Evolutionary conservation across 1,140 invertebrate species (phyloP).

Genomic region (Pogonomyrmex barbatus): DNA sequence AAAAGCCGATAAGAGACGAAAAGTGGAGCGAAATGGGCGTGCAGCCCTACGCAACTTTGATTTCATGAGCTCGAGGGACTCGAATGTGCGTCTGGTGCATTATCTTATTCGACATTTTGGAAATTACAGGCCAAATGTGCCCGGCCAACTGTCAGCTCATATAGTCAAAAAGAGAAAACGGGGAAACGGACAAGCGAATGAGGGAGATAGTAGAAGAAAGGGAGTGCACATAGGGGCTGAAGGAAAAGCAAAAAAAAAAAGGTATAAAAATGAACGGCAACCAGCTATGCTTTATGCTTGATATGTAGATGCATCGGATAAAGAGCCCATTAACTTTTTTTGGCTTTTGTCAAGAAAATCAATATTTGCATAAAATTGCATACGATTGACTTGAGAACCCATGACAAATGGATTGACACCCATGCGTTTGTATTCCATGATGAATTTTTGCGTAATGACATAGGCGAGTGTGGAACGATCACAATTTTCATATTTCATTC

Average conservation of each 20-base stretch:
- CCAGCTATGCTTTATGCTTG: slow-evolving; percentile 55
- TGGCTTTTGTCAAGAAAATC: slow-evolving; percentile 73
- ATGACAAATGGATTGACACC: slow-evolving; percentile 78
- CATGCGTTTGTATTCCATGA: slow-evolving; percentile 71
- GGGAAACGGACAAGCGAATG: neutral
- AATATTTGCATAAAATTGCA: slow-evolving; percentile 83
- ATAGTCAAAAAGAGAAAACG: slow-evolving; percentile 55
- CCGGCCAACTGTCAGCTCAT: slow-evolving; percentile 79
- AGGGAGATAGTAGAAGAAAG: slow-evolving; percentile 39
- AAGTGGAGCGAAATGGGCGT: slow-evolving; percentile 35
- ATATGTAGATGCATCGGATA: slow-evolving; percentile 79
- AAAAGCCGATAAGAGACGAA: slow-evolving; percentile 67
- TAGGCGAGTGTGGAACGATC: slow-evolving; percentile 23
- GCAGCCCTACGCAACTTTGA: slow-evolving; percentile 64
- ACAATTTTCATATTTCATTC: slow-evolving; percentile 64
- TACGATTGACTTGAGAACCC: slow-evolving; percentile 75
- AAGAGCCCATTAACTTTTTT: slow-evolving; percentile 71
- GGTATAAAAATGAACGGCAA: slow-evolving; percentile 41
- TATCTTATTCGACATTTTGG: slow-evolving; percentile 80
- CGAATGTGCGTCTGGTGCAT: slow-evolving; percentile 1
- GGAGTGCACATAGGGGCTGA: slow-evolving; percentile 26
- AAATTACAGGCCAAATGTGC: slow-evolving; percentile 79
- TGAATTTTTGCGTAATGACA: slow-evolving; percentile 63
- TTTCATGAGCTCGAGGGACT: slow-evolving; percentile 51
- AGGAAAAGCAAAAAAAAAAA: slow-evolving; percentile 68